Conservation (phyloP, 2,888 invertebrate genomes). For the Tiphia femorata region DNA sequence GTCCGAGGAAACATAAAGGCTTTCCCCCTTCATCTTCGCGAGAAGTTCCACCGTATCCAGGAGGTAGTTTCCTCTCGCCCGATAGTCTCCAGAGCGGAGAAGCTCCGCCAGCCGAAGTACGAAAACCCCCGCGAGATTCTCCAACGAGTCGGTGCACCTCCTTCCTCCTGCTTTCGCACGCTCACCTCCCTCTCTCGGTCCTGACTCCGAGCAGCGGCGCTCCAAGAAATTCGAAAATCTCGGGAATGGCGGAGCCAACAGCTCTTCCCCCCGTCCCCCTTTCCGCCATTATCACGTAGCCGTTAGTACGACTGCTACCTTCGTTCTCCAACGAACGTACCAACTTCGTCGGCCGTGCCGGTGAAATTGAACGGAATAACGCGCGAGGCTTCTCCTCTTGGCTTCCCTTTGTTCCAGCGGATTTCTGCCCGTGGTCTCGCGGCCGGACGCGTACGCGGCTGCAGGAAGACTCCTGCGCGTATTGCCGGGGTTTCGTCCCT, state of each 20-base stretch:
- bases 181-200: not conserved
- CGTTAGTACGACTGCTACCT: slow-evolving; percentile 22
- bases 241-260: slow-evolving; percentile 35
- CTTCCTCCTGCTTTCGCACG: no score
- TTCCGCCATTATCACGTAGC: no score
- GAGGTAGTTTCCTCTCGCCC: not conserved
- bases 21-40: no score
- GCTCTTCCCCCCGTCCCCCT: no score
- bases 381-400: slow-evolving; percentile 35
- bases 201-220: no score
- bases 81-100: no score
- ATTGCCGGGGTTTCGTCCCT: slow-evolving; percentile 37
- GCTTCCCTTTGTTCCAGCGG: slow-evolving; percentile 45
- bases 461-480: slow-evolving; percentile 25
- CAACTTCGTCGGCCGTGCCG: slow-evolving; percentile 12
- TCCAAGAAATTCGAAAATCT: slow-evolving; percentile 42
- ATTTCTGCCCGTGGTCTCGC: slow-evolving; percentile 34
- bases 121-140: no score
- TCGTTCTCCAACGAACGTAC: slow-evolving; percentile 5
- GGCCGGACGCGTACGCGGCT: slow-evolving; percentile 37
- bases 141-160: no score
- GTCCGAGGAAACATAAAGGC: no score
- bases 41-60: no score
- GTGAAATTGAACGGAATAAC: slow-evolving; percentile 52
- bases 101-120: no score